Base-by-base conservation (phyloP, 53 echinoderm and acorn worm species). In the Hippasteria phrygiana region DNA sequence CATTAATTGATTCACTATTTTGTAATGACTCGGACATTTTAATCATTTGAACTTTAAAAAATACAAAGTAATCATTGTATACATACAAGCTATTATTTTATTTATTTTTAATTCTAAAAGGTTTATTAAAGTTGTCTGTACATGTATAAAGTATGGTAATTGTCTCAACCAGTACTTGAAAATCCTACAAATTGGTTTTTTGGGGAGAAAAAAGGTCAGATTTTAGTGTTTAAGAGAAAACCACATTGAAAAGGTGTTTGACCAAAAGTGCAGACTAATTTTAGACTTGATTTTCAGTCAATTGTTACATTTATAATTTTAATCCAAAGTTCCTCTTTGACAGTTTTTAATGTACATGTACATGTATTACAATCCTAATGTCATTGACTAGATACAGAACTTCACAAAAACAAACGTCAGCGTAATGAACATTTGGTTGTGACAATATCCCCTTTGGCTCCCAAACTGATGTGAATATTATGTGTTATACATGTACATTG, bases 1-100 rank as follows among this genome's bases (percentile, higher is more conserved):
- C 71, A 8, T 38, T 2, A 5, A 41, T 72, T 72, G 9, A 35
- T 34, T 72, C 37, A 72, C 39, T 17, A 24, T 17, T 40, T 72
- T 39, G 41, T 72, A 42, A 42, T 72, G 72, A 72, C n/a, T 7
- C 26, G 59, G 59, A 59, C 59, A 59, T 24, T 59, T 59, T 20
- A 59, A n/a, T 59, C n/a, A 34, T 43, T 73, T 75, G 2, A 29
- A 5, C 50, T 50, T 31, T 43, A 40, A 28, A 43, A 43, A 48
- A 50, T 72, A 75, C 75, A 62, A 62, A 62, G 45, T 81, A 31
- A 65, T 81, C 46, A 81, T 63, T 81, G 64, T 66, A 43, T 43
- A 81, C 81, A 81, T 81, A 72, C 41, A 72, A 37, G 35, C 64
- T 56, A 39, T 4, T 62, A 65, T 81, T 38, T 4, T 62, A 65